phyloP scores from a whole-genome alignment of 2,888 invertebrate species.

The Troides aeacus region DNA sequence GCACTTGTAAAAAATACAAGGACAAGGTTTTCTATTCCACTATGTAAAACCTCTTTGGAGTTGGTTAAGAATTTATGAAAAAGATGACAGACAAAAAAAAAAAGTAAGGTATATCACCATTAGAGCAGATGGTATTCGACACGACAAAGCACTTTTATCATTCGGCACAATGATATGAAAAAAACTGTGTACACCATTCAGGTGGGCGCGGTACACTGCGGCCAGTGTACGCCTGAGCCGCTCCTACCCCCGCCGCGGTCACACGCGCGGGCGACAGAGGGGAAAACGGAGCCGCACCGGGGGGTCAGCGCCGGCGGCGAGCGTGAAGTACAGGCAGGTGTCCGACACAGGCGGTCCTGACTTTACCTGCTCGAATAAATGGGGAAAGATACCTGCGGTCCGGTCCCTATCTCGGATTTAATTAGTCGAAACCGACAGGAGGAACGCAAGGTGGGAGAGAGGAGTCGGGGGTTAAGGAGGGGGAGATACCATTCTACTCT shows the following conservation, averaged over 20 bases:
- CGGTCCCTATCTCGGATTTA: conserved; percentile 58
- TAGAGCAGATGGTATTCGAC: conserved; percentile 48
- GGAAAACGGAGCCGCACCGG: conserved; percentile 47
- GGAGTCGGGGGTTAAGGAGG: too few relatives aligned
- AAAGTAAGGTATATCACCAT: conserved; percentile 47
- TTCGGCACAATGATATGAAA: conserved; percentile 48
- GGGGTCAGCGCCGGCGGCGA: conserved; percentile 42
- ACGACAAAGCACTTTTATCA: conserved; percentile 58
- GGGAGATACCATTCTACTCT: too few relatives aligned
- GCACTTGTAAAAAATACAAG: too few relatives aligned
- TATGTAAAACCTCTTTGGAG: neutral
- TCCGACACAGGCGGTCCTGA: conserved; percentile 46
- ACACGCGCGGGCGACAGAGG: conserved; percentile 46
- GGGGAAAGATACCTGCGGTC: conserved; percentile 63
- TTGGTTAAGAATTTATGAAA: conserved; percentile 33
- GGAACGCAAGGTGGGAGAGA: conserved; percentile 26
- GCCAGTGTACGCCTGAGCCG: conserved; percentile 31
- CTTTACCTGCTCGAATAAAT: conserved; percentile 62
- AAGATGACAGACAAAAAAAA: conserved; percentile 30
- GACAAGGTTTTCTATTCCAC: neutral
- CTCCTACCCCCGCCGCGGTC: conserved; percentile 43
- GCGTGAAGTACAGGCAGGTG: conserved; percentile 57
- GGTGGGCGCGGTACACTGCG: conserved; percentile 67
- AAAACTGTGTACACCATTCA: conserved; percentile 63
- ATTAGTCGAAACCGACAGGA: conserved; percentile 58